A percentile compares a stretch with the other conserved stretches of the same genome.
These are phyloP conservation scores for Rhinopomastus cyanomelas DNA, from an alignment of 2,113 vertebrate species.

Conservation along the genomic window DNA sequence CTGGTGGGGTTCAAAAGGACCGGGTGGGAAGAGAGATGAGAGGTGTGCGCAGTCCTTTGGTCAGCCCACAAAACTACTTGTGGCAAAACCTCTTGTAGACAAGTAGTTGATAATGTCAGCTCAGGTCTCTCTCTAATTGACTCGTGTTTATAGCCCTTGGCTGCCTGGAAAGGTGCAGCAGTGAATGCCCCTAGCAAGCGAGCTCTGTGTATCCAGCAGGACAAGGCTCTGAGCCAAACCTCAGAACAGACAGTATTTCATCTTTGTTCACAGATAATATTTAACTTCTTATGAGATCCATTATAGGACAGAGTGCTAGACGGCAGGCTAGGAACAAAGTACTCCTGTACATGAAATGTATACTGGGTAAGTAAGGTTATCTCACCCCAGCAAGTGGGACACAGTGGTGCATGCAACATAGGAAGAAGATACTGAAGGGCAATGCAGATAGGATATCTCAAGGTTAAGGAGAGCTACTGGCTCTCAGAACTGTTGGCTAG, in stretches of 20 bases:
- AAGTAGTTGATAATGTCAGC: rapidly evolving
- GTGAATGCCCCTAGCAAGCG: rapidly evolving
- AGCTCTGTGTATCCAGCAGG: background rate
- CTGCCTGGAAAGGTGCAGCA: background rate
- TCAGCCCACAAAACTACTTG: background rate
- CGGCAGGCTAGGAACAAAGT: background rate
- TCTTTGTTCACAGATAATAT: background rate
- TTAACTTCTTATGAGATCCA: background rate
- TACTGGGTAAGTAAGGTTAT: background rate
- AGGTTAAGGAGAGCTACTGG: background rate
- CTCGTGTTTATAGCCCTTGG: rapidly evolving
- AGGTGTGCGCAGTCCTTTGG: background rate
- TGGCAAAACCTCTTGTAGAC: background rate
- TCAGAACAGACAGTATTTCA: background rate
- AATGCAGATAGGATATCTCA: background rate
- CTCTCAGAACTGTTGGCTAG: background rate
- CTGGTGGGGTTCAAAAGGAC: background rate
- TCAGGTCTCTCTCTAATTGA: background rate
- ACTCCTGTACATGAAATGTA: background rate
- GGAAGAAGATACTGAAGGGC: background rate
- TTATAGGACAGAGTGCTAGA: background rate
- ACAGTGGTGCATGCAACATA: rapidly evolving
- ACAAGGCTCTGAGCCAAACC: background rate
- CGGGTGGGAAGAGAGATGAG: background rate
- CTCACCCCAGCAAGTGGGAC: background rate